Evolutionary conservation across 2,797 vertebrate genomes (phyloP).

Genomic region (Okamejei kenojei): DNA sequence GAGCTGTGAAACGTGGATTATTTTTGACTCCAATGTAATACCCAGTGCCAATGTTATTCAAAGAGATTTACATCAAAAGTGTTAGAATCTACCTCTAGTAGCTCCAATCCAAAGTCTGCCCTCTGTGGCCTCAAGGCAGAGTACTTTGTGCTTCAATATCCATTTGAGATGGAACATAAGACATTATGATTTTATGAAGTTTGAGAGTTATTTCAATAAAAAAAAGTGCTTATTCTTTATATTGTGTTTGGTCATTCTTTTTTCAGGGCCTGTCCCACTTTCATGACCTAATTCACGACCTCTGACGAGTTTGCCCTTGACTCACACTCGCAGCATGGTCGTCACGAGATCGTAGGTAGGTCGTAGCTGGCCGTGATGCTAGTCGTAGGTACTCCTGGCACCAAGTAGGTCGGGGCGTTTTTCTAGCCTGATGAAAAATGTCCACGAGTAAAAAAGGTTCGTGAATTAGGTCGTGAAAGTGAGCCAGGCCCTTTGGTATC

Average conservation of each 20-base stretch:
- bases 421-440: too few relatives aligned
- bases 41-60: conserved; percentile 21
- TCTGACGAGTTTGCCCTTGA: too few relatives aligned
- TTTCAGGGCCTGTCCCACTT: too few relatives aligned
- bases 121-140: not conserved
- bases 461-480: too few relatives aligned
- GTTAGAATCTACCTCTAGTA: conserved; percentile 31
- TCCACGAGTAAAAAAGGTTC: too few relatives aligned
- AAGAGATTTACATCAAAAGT: not conserved
- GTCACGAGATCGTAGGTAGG: too few relatives aligned
- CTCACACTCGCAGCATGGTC: too few relatives aligned
- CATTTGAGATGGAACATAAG: conserved; percentile 28
- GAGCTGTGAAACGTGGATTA: conserved; percentile 49
- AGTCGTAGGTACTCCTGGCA: too few relatives aligned
- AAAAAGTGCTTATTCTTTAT: conserved; percentile 31
- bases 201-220: conserved; percentile 33
- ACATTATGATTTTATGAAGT: conserved; percentile 30
- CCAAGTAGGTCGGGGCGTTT: too few relatives aligned
- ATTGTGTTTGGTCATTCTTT: not conserved
- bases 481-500: not conserved
- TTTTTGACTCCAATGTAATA: conserved; percentile 13
- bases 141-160: conserved; percentile 9
- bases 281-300: too few relatives aligned
- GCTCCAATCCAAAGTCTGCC: conserved; percentile 13
- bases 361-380: too few relatives aligned